Base-by-base conservation (phyloP, 2,797 vertebrate species). In the Etheostoma nigrum region DNA sequence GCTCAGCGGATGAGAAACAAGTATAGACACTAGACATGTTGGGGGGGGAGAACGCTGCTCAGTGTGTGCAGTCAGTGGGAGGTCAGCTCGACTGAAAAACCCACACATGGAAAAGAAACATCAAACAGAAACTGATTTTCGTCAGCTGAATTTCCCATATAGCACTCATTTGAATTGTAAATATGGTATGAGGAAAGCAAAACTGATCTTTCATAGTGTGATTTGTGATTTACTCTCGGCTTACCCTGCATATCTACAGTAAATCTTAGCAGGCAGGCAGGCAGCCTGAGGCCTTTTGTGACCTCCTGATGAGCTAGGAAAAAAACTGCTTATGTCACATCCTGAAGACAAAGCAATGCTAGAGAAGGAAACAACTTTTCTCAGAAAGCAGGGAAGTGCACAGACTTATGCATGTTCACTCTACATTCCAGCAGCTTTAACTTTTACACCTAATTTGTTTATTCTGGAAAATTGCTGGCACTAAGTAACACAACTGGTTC, bases 151-250 rank as follows among this genome's bases (percentile, higher is more conserved):
- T 77, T 66, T 68, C 53, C 63, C 53, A 49, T 57, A 70, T 40
- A 47, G 51, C 47, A 9, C 70, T 67, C 59, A 74, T 89, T 73
- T 88, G 66, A 86, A 83, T 87, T 84, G 68, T 87, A 89, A 86
- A 86, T 82, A 33, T 18, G 42, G 57, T 76, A 47, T 23, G 42
- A 83, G 27, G 66, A 76, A 63, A 76, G 66, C 61, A 72, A 79
- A 82, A 76, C 36, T 77, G 54, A 74, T 83, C 79, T 78, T 74
- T 79, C 40, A 69, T 82, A 81, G 70, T 71, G 67, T 67, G 48
- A 75, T 59, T 70, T 70, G 27, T 51, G 58, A 72, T 73, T 72
- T 76, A 64, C 65, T 84, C 60, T 68, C 23, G 52, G 88, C 69
- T 79, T 82, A 76, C 33, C 21, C 55, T 72, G 64, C 63, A 64